Evolutionary conservation across 2,888 invertebrate genomes (phyloP), one percentile per base, ranked within the genome.

Genomic region (Scaptomyza polygonia): DNA sequence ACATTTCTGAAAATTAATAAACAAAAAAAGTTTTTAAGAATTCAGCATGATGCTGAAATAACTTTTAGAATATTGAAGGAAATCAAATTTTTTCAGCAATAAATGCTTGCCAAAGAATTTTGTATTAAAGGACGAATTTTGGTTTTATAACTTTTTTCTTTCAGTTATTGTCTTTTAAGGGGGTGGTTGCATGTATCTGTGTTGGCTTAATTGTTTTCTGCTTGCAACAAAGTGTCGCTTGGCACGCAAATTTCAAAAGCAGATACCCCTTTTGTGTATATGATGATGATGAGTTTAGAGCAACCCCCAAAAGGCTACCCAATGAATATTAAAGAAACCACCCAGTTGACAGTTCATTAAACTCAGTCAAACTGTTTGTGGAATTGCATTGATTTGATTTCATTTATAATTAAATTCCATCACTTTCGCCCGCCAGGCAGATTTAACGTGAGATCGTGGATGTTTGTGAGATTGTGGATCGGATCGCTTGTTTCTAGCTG

Each of bases 181-280:
- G 34, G 36, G 47, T 48, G 58, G 42, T 51, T 25, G 43, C 21
- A 12, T 53, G 43, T 47, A 36, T 9, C 21, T 47, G 72, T 81
- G 87, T 81, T 81, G 66, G 65, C 73, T 73, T 78, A 79, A 78
- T 79, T 78, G 67, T 78, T 79, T 79, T 77, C 64, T 30, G 43
- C 61, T 62, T 53, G 43, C 56, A 68, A 64, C 64, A 82, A 85
- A 85, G 79, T 85, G 84, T 69, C 87, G 85, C 82, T 84, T 74
- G 67, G 56, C 84, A 88, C 78, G 84, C 88, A 71, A 85, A 77
- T 67, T 39, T 18, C 39, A 16, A 47, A 30, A 16, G 40, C 55
- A 42, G n/a, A 49, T 29, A 72, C 34, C 77, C 36, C 2, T 48
- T 40, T 21, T 2, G 5, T 40, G 16, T 14, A 36, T 36, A 36